Conservation (phyloP, 2,888 invertebrate genomes). For the Gasteruption jaculator region DNA sequence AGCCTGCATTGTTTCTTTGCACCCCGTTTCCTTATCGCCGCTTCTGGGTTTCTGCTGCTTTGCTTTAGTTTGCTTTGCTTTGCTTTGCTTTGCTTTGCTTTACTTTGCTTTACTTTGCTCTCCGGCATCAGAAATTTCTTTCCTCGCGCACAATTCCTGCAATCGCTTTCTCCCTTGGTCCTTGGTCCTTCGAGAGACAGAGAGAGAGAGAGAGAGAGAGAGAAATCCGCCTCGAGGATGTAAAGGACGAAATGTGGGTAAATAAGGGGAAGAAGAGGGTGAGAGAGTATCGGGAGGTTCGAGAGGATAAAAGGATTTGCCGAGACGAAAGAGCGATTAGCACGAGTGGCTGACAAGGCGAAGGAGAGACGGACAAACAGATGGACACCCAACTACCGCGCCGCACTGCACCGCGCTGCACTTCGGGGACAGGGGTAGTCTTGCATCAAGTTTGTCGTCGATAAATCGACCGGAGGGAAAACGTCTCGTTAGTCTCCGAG, state of each 20-base stretch:
- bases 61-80: no score
- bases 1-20: no score
- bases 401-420: no score
- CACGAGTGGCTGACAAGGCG: constrained; percentile 13
- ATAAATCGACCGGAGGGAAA: constrained; percentile 33
- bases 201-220: constrained; percentile 9
- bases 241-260: constrained; percentile 6
- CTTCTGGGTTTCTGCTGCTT: no score
- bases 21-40: no score
- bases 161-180: constrained; percentile 4
- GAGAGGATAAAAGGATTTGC: background rate
- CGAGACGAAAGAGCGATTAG: constrained; percentile 7
- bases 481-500: constrained; percentile 32
- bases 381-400: no score
- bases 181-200: constrained; percentile 16
- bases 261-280: constrained; percentile 13
- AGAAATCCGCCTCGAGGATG: constrained; percentile 10
- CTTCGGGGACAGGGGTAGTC: no score
- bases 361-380: no score
- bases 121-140: no score
- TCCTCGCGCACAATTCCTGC: background rate
- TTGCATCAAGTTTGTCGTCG: no score
- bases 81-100: no score
- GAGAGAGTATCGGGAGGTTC: constrained; percentile 14
- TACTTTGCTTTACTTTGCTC: no score